Percentiles rank a stretch among this genome's conserved stretches.
Evolutionary conservation across 2,888 invertebrate species (phyloP).

Genomic region (Andrena minutula): DNA sequence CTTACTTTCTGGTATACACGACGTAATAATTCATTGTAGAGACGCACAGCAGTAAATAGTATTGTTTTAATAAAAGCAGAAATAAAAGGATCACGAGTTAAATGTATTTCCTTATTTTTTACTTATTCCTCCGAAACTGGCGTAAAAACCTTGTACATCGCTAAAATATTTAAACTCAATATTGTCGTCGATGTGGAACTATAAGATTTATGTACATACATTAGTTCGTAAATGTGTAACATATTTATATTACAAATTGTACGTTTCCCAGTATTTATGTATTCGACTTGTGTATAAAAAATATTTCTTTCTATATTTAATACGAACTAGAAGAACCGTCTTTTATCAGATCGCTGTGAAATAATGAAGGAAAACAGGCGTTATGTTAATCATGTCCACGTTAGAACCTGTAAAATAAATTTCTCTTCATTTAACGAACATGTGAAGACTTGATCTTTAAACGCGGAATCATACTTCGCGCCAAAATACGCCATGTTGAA

Average conservation of each 20-base stretch:
- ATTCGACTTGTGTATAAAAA: no score
- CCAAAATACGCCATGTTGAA: slow-evolving; percentile 37
- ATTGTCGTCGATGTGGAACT: background rate
- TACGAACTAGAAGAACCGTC: no score
- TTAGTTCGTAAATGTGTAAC: slow-evolving; percentile 7
- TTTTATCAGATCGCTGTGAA: no score
- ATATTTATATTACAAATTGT: background rate
- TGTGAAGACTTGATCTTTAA: background rate
- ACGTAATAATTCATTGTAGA: slow-evolving; percentile 5
- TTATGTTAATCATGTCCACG: background rate
- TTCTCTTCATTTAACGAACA: background rate
- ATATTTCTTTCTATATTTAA: no score
- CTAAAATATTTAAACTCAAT: background rate
- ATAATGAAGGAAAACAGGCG: no score
- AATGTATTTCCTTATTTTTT: background rate
- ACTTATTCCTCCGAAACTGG: no score
- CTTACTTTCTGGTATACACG: slow-evolving; percentile 2
- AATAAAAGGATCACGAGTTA: background rate
- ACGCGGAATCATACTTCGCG: slow-evolving; percentile 18
- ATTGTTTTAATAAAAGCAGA: background rate
- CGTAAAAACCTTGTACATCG: no score
- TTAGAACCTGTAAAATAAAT: background rate
- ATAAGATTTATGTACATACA: background rate
- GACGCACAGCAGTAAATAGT: slow-evolving; percentile 8
- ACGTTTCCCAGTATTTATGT: slow-evolving; percentile 1